phyloP scores from a whole-genome alignment of 2,888 invertebrate species.

The Trichopria drosophilae region DNA sequence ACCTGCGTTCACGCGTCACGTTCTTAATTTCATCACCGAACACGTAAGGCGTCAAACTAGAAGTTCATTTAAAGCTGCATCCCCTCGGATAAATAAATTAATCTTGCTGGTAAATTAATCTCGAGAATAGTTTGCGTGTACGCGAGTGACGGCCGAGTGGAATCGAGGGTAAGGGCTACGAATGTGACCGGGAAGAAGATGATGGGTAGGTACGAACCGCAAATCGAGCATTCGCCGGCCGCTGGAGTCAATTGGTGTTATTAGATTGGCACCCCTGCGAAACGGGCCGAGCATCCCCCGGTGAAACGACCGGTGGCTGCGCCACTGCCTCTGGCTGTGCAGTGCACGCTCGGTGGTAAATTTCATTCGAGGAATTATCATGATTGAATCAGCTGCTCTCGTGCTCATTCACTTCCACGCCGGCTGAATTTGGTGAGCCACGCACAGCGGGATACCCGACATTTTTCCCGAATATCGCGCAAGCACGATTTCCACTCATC shows the following conservation, averaged over 20 bases:
- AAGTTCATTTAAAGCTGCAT: too few relatives aligned
- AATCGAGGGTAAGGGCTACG: conserved; percentile 11
- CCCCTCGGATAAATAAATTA: too few relatives aligned
- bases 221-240: conserved; percentile 52
- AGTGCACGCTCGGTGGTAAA: conserved; percentile 56
- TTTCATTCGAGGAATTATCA: conserved; percentile 59
- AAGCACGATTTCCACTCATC: too few relatives aligned
- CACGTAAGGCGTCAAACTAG: too few relatives aligned
- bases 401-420: conserved; percentile 15
- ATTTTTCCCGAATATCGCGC: too few relatives aligned
- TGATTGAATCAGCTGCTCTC: conserved; percentile 53
- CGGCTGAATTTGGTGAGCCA: too few relatives aligned
- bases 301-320: conserved; percentile 29
- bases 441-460: too few relatives aligned
- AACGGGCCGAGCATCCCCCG: conserved; percentile 43
- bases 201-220: conserved; percentile 33
- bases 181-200: not conserved
- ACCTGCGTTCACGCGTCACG: too few relatives aligned
- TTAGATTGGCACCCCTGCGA: conserved; percentile 57
- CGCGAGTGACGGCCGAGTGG: not conserved
- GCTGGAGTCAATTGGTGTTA: conserved; percentile 56
- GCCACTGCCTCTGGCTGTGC: conserved; percentile 46
- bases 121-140: conserved; percentile 1
- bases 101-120: conserved; percentile 9
- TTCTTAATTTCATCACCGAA: too few relatives aligned